These are phyloP conservation scores for Antheraea pernyi DNA, from an alignment of 1,140 invertebrate genomes.

Conservation along the genomic window DNA sequence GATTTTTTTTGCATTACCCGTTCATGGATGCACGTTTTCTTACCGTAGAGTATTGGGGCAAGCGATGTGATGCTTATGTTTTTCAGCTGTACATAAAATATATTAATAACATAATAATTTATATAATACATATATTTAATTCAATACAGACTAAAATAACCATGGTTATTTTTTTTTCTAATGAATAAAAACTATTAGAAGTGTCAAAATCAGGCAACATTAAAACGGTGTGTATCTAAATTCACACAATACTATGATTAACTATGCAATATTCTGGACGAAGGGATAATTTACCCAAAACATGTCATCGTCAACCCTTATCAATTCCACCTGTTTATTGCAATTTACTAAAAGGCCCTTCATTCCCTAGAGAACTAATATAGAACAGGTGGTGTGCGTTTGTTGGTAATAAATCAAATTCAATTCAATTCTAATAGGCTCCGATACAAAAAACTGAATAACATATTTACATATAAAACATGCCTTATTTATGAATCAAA, in stretches of 20 bases:
- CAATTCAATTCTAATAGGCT: not conserved
- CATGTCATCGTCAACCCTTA: constrained; percentile 2
- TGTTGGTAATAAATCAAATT: not conserved
- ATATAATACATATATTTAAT: too few species aligned
- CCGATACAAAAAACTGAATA: not conserved
- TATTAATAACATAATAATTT: too few species aligned
- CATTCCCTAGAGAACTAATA: not conserved
- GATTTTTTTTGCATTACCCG: too few species aligned
- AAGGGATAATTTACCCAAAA: constrained; percentile 9
- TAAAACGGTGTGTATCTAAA: not conserved
- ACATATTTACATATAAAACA: not conserved
- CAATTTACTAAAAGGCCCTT: constrained; percentile 24
- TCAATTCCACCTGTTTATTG: constrained; percentile 15
- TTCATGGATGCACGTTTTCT: too few species aligned
- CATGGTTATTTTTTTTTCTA: not conserved
- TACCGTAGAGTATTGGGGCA: too few species aligned
- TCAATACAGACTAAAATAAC: too few species aligned
- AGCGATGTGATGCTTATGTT: too few species aligned
- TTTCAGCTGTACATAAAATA: too few species aligned
- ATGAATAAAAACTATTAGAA: not conserved
- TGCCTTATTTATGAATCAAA: too few species aligned
- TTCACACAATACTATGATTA: not conserved
- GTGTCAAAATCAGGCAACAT: not conserved
- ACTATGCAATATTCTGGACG: not conserved
- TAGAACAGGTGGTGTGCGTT: not conserved